phyloP scores from a whole-genome alignment of 2,888 invertebrate species.

The Caenorhabditis japonica region DNA sequence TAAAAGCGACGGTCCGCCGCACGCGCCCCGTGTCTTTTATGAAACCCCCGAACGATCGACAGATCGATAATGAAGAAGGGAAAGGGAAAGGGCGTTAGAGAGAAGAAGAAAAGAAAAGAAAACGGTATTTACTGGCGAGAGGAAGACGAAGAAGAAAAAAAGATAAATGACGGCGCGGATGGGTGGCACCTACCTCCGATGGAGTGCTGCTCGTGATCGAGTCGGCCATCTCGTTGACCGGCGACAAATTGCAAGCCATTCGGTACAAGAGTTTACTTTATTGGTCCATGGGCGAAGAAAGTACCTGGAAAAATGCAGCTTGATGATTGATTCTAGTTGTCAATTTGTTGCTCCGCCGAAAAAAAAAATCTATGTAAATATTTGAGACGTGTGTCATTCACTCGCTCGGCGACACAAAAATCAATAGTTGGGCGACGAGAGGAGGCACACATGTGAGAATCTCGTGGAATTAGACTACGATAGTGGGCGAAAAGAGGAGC shows the following conservation, averaged over 20 bases:
- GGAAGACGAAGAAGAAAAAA: conserved; percentile 27
- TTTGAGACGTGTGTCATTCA: conserved; percentile 25
- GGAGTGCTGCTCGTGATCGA: conserved; percentile 68
- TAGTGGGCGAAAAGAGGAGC: conserved; percentile 20
- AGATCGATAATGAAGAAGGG: conserved; percentile 35
- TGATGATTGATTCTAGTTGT: conserved; percentile 9
- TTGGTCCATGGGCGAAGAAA: conserved; percentile 35
- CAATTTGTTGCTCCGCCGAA: conserved; percentile 20
- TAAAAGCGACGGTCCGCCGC: too few species aligned
- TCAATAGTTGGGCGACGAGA: conserved; percentile 36
- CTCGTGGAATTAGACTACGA: conserved; percentile 45
- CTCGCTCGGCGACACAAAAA: conserved; percentile 31
- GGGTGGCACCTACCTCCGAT: conserved; percentile 62
- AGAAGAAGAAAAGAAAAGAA: conserved; percentile 38
- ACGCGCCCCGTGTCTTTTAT: too few species aligned
- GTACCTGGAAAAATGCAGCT: conserved; percentile 16
- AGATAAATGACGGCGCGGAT: conserved; percentile 28
- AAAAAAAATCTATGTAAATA: conserved; percentile 43
- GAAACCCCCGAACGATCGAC: too few species aligned
- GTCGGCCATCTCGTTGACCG: conserved; percentile 66
- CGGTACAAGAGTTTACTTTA: conserved; percentile 19
- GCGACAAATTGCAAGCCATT: conserved; percentile 54
- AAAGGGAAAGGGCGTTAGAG: too few species aligned
- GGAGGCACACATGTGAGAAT: conserved; percentile 50
- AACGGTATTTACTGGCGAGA: conserved; percentile 38